These are phyloP conservation scores for Limnodromus scolopaceus DNA, from an alignment of 2,797 vertebrate genomes.

Conservation along the genomic window DNA sequence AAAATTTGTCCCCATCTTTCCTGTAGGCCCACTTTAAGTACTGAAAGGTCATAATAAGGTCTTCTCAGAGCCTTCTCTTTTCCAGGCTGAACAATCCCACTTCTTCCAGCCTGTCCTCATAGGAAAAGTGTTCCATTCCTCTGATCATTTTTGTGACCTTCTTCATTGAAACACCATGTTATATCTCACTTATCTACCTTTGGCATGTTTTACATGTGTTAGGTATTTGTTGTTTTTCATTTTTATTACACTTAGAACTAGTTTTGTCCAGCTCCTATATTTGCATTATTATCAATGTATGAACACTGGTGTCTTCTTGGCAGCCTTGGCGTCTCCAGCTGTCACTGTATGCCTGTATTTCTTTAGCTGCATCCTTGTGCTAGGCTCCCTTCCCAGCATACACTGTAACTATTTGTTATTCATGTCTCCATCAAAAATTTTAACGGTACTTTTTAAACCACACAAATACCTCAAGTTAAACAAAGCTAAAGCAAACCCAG, in stretches of 20 bases:
- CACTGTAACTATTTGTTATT: background rate
- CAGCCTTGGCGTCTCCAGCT: background rate
- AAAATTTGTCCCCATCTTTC: background rate
- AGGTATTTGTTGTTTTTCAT: background rate
- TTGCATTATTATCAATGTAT: background rate
- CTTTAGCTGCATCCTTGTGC: background rate
- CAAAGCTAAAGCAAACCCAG: background rate
- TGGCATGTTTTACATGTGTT: rapidly evolving
- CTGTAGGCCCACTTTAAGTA: background rate
- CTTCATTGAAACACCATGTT: background rate
- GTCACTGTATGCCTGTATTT: background rate
- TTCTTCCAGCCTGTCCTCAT: background rate
- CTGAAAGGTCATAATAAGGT: background rate
- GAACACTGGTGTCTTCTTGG: background rate
- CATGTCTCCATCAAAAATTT: background rate
- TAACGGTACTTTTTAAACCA: background rate
- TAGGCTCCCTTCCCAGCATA: background rate
- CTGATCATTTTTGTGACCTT: background rate
- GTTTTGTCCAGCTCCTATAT: background rate
- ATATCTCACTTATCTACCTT: background rate
- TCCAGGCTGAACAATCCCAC: background rate
- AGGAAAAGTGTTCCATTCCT: background rate
- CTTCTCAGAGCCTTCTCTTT: background rate
- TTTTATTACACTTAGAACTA: background rate
- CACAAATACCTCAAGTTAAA: background rate